These are phyloP conservation scores for Nothocercus nigrocapillus DNA, from an alignment of 2,113 vertebrate species.

Conservation along the genomic window DNA sequence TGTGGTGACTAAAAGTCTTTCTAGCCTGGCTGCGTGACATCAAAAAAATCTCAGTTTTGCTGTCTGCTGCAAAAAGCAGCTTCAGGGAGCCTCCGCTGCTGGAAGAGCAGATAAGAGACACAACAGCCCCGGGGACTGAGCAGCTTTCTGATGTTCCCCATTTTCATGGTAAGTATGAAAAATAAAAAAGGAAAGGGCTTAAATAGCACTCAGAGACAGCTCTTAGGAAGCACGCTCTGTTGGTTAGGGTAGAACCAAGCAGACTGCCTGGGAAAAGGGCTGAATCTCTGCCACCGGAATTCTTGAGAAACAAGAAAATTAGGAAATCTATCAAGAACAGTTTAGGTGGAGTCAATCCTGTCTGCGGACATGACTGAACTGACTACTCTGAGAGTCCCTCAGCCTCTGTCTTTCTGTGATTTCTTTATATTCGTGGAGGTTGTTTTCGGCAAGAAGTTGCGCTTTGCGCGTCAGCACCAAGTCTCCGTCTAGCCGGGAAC, in stretches of 20 bases:
- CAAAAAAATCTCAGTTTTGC: neutral
- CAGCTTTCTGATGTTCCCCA: neutral
- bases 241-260: neutral
- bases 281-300: neutral
- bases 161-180: neutral
- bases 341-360: accelerated
- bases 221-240: neutral
- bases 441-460: neutral
- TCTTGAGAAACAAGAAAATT: neutral
- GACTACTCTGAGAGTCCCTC: neutral
- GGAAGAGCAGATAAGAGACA: neutral
- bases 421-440: accelerated
- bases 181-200: neutral
- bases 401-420: neutral
- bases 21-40: accelerated
- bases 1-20: neutral
- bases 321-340: neutral
- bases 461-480: neutral
- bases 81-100: neutral
- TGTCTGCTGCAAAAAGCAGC: neutral
- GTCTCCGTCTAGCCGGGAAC: neutral
- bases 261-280: neutral
- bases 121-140: neutral
- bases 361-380: neutral
- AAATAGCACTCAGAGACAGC: neutral